Conservation (phyloP, 2,113 vertebrate species). For the Tretioscincus oriximinensis region DNA sequence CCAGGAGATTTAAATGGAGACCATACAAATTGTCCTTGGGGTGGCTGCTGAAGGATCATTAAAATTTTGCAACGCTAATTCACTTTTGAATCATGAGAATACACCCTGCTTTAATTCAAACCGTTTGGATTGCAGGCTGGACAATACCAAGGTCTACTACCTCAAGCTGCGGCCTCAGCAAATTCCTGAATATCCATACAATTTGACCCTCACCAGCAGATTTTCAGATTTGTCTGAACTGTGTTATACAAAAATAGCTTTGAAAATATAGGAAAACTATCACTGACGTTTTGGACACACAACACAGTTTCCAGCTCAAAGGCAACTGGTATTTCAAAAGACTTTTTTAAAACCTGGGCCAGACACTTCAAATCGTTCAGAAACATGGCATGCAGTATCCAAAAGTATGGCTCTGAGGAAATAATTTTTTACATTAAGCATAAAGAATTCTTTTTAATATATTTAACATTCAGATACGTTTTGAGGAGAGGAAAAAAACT, state of each 20-base stretch:
- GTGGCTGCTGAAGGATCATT: slow-evolving; percentile 2
- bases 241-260: slow-evolving; percentile 60
- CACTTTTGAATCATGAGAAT: slow-evolving; percentile 11
- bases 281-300: slow-evolving; percentile 65
- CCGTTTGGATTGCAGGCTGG: slow-evolving; percentile 19
- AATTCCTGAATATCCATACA: slow-evolving; percentile 46
- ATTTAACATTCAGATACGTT: slow-evolving; percentile 77
- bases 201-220: slow-evolving; percentile 48
- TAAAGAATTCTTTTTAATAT: slow-evolving; percentile 71
- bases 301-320: slow-evolving; percentile 73
- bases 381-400: slow-evolving; percentile 86
- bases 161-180: slow-evolving; percentile 27
- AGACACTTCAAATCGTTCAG: slow-evolving; percentile 82
- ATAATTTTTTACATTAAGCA: slow-evolving; percentile 77
- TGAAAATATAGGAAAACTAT: slow-evolving; percentile 64
- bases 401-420: slow-evolving; percentile 84
- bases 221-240: slow-evolving; percentile 59
- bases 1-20: slow-evolving; percentile 18
- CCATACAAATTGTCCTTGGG: slow-evolving; percentile 5
- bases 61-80: slow-evolving; percentile 6
- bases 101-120: background rate
- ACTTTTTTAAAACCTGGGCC: slow-evolving; percentile 63
- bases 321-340: slow-evolving; percentile 73
- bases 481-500: slow-evolving; percentile 65
- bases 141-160: slow-evolving; percentile 53